Evolutionary conservation across 2,797 vertebrate genomes (phyloP), one percentile per base, ranked within the genome.

Genomic region (Notolepis coatsorum): DNA sequence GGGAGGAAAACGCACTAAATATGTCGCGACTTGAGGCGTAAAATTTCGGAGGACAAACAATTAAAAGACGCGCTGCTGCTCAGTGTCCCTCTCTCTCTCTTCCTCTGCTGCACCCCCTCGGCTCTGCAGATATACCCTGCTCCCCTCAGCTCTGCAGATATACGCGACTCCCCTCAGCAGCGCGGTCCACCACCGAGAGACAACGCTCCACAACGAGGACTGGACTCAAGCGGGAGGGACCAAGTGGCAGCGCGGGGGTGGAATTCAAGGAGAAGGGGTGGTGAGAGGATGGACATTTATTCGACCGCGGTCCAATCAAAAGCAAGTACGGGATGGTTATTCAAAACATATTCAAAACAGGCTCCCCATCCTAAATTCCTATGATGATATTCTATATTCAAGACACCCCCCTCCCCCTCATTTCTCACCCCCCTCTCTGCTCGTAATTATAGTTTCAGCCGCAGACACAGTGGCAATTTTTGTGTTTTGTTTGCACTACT

Each of bases 281-380:
- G 50, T 12, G 8, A 18, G 27, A 60, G 51, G 25, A 78, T 61
- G 68, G 28, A 73, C 48, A 78, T 75, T 68, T 71, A 56, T 72
- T 66, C 51, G 58, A 23, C 30, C 6, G 7, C 28, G 28, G 51
- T 8, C 85, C 86, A 91, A 88, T 89, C 83, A 84, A 3, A 52
- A 12, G 52, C 68, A 61, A 15, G 57, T 60, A 46, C n/a, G 8
- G 53, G 55, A n/a, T 50, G 79, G 46, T 82, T 81, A 88, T 82
- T 84, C 79, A 86, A 85, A 84, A 49, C 46, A 54, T 59, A 75
- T 62, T 47, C 60, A 70, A 73, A 75, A 59, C 62, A 53, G 77
- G 52, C 30, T 45, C 70, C 77, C 70, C 82, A n/a, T n/a, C n/a
- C n/a, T n/a, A n/a, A n/a, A n/a, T n/a, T n/a, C n/a, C n/a, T n/a